Evolutionary conservation across 2,888 invertebrate species (phyloP).

Genomic region (Microctonus hyperodae): DNA sequence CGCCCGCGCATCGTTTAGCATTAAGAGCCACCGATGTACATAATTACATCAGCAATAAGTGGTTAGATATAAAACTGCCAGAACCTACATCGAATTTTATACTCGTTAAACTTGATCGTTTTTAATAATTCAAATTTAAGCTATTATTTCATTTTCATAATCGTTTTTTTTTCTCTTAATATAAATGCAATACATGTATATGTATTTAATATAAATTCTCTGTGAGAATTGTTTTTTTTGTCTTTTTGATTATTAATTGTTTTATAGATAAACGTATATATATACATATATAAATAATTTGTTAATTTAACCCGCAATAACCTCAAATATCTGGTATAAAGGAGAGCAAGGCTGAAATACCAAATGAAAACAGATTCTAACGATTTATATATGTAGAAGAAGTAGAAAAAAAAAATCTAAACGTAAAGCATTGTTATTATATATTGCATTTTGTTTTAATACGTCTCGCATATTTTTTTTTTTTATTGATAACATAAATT

Average conservation of each 20-base stretch:
- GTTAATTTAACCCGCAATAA: constrained; percentile 28
- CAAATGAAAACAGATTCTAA: constrained; percentile 40
- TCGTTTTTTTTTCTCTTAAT: constrained; percentile 20
- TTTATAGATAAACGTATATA: constrained; percentile 6
- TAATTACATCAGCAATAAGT: constrained; percentile 83
- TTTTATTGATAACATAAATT: background rate
- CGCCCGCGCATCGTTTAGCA: constrained; percentile 78
- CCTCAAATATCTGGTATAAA: constrained; percentile 36
- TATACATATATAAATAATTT: constrained; percentile 4
- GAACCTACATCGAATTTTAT: constrained; percentile 87
- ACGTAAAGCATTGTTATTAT: background rate
- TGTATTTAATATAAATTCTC: constrained; percentile 16
- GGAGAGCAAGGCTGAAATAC: constrained; percentile 49
- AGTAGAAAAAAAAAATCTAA: background rate
- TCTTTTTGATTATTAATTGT: background rate
- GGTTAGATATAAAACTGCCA: constrained; percentile 86
- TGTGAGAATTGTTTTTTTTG: constrained; percentile 16
- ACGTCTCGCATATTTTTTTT: background rate
- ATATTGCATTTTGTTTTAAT: background rate
- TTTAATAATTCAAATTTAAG: constrained; percentile 63
- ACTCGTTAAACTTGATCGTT: constrained; percentile 91
- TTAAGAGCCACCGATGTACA: constrained; percentile 83
- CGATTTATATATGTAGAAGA: constrained; percentile 22
- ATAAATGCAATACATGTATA: background rate
- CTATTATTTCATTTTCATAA: background rate